Evolutionary conservation across 2,888 invertebrate species (phyloP).

Genomic region (Drosophila demipolita): DNA sequence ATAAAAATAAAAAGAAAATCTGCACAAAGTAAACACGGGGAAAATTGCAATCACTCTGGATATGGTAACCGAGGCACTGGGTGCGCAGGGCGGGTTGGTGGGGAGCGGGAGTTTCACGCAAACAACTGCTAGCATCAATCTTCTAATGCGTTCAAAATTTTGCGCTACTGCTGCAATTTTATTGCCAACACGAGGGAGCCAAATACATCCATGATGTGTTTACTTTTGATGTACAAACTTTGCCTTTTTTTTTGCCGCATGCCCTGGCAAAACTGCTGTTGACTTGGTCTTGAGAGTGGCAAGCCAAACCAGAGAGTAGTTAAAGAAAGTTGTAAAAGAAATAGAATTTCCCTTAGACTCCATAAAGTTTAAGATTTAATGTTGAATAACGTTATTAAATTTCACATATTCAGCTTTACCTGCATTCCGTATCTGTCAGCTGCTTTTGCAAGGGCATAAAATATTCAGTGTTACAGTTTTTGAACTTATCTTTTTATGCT

Average conservation of each 20-base stretch:
- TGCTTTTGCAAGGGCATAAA: slow-evolving; percentile 36
- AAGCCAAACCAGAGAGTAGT: background rate
- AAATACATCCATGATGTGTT: slow-evolving; percentile 52
- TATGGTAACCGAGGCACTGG: slow-evolving; percentile 12
- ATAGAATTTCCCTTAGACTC: slow-evolving; percentile 6
- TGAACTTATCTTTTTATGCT: slow-evolving; percentile 1
- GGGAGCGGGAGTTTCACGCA: slow-evolving; percentile 34
- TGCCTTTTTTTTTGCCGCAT: background rate
- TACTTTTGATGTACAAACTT: slow-evolving; percentile 51
- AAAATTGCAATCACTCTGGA: slow-evolving; percentile 77
- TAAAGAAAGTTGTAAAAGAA: background rate
- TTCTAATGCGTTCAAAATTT: slow-evolving; percentile 78
- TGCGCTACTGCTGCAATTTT: slow-evolving; percentile 74
- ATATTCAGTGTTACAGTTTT: slow-evolving; percentile 12
- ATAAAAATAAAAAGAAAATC: slow-evolving; percentile 67
- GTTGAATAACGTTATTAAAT: background rate
- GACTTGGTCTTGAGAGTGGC: slow-evolving; percentile 20
- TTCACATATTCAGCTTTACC: background rate
- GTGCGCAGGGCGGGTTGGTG: too few relatives aligned
- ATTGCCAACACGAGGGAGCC: slow-evolving; percentile 54
- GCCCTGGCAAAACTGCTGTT: slow-evolving; percentile 37
- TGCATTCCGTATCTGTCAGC: slow-evolving; percentile 17
- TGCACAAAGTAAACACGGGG: slow-evolving; percentile 75
- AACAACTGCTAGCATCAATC: slow-evolving; percentile 79
- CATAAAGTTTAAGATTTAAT: background rate